phyloP scores from a whole-genome alignment of 2,797 vertebrate species.

The Protonibea diacanthus region DNA sequence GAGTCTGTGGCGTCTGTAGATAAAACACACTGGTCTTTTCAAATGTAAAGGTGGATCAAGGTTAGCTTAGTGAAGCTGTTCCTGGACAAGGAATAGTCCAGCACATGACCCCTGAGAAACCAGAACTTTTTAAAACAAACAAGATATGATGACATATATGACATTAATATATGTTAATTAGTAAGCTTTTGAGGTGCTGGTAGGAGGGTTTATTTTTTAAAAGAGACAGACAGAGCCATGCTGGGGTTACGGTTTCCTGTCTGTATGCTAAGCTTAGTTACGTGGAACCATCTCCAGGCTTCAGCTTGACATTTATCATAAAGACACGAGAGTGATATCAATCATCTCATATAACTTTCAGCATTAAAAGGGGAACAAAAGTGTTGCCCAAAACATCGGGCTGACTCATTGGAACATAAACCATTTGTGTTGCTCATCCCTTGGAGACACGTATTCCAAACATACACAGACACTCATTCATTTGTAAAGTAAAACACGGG shows the following conservation, averaged over 20 bases:
- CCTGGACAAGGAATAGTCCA: not conserved
- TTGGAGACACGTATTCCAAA: conserved; percentile 53
- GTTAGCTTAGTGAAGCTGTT: not conserved
- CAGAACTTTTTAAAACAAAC: not conserved
- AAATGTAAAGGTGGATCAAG: conserved; percentile 4
- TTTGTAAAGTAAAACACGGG: conserved; percentile 70
- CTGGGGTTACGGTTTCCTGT: not conserved
- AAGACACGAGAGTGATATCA: not conserved
- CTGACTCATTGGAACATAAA: conserved; percentile 28
- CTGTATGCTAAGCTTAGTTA: conserved; percentile 3
- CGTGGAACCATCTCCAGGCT: too few relatives aligned
- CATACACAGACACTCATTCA: conserved; percentile 57
- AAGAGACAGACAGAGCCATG: not conserved
- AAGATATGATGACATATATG: too few relatives aligned
- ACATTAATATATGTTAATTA: not conserved
- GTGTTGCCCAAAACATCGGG: conserved; percentile 9
- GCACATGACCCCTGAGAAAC: conserved; percentile 2
- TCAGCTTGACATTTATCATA: not conserved
- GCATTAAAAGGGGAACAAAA: not conserved
- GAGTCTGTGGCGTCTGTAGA: too few relatives aligned
- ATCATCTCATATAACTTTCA: conserved; percentile 3
- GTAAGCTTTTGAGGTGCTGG: not conserved
- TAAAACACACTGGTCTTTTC: too few relatives aligned
- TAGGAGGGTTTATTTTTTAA: not conserved
- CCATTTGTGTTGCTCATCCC: conserved; percentile 47